These are phyloP conservation scores for Acanthurus lineatus DNA, from an alignment of 2,797 vertebrate species.

Conservation along the genomic window DNA sequence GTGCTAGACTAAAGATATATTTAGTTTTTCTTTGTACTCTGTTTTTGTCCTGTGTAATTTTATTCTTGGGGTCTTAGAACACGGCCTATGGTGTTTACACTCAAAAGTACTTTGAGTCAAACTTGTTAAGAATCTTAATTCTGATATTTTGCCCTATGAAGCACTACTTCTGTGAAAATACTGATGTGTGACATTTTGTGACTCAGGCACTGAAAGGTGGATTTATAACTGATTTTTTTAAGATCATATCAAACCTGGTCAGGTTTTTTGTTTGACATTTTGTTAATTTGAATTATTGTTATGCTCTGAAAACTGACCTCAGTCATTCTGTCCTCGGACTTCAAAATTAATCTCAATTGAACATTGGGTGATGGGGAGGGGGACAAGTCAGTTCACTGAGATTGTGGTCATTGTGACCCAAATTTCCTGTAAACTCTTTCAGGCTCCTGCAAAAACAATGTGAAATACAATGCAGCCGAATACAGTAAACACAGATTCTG, in stretches of 20 bases:
- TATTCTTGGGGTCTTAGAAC: background rate
- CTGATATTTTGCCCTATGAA: background rate
- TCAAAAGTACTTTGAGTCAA: background rate
- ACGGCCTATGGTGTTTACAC: background rate
- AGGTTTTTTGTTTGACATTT: background rate
- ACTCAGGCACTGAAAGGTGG: background rate
- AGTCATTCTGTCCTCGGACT: constrained; percentile 7
- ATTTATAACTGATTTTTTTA: background rate
- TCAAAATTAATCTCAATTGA: constrained; percentile 4
- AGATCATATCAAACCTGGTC: background rate
- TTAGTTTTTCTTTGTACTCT: too few species aligned
- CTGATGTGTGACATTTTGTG: background rate
- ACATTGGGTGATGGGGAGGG: background rate
- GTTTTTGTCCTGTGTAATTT: background rate
- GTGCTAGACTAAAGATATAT: too few species aligned
- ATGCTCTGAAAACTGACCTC: background rate
- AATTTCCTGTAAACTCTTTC: constrained; percentile 76
- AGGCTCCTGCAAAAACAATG: constrained; percentile 43
- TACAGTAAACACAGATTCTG: constrained; percentile 30
- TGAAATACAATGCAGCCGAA: constrained; percentile 68
- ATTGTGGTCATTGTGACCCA: constrained; percentile 66
- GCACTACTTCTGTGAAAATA: background rate
- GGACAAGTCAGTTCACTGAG: background rate
- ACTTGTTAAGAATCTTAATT: background rate
- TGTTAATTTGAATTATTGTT: background rate